Evolutionary conservation across 2,888 invertebrate genomes (phyloP), one percentile per base, ranked within the genome.

Genomic region (Andrena dorsata): DNA sequence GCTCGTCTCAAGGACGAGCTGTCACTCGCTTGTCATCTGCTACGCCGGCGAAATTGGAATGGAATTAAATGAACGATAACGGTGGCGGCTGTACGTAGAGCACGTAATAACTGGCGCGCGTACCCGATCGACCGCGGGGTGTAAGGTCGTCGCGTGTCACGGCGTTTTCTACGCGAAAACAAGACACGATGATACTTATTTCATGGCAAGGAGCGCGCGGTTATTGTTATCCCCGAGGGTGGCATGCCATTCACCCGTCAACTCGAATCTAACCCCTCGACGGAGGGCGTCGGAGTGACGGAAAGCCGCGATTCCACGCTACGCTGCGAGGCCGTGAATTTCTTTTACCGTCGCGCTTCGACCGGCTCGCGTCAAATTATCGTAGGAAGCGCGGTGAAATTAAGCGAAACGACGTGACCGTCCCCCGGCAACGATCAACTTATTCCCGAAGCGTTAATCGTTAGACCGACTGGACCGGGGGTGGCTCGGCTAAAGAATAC

Each of bases 241-340:
- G 74, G 73, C 51, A 79, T 81, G 85, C 86, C 84, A 87, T 89
- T 90, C 87, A 88, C 86, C 81, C 89, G 90, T 89, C 90, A 87
- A 70, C 82, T 82, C 32, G 71, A 56, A 75, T 84, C 80, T 47
- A 74, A 80, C 66, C 61, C 35, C 65, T 65, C 82, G 69, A 66
- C 4, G 63, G 64, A 66, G 51, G 51, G 76, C 7, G 53, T 64
- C 60, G 30, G 35, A 26, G 2, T 47, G 75, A 69, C 41, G 66
- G 28, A 20, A 23, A 58, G 68, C 49, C 6, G 60, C 58, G 35
- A 47, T 49, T n/a, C 76, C 53, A 60, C 20, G 2, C 5, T 16
- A 49, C n/a, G 23, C 13, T 53, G 49, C 71, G 73, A 71, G 47
- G 74, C 32, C 60, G 51, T 20, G 23, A 35, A 58, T 49, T 61